Conservation (phyloP, 2,888 invertebrate genomes). For the Lamproptera curius region DNA sequence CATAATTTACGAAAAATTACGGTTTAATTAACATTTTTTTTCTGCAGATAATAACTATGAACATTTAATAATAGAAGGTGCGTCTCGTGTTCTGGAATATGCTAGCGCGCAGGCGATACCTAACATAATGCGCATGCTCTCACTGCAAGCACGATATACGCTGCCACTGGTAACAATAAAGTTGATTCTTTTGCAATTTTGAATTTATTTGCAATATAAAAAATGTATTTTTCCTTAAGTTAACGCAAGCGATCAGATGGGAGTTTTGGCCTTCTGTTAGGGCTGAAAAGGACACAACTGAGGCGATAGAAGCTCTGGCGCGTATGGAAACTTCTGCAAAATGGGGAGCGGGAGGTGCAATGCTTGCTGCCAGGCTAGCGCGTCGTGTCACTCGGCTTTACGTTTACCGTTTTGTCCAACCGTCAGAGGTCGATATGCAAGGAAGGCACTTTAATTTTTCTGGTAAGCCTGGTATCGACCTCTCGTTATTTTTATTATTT, state of each 20-base stretch:
- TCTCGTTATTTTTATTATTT: neutral
- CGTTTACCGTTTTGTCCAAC: conserved; percentile 76
- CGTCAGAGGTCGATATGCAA: conserved; percentile 60
- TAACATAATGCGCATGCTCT: conserved; percentile 66
- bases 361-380: conserved; percentile 75
- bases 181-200: too few relatives aligned
- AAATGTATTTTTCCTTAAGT: conserved; percentile 30
- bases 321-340: conserved; percentile 78
- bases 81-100: conserved; percentile 73
- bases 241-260: conserved; percentile 75
- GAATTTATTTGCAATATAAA: neutral
- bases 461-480: conserved; percentile 44
- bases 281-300: conserved; percentile 45
- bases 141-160: conserved; percentile 41
- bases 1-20: too few relatives aligned
- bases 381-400: conserved; percentile 68
- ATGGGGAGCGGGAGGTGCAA: conserved; percentile 74
- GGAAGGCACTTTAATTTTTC: conserved; percentile 69
- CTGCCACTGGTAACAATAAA: conserved; percentile 40
- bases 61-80: conserved; percentile 77
- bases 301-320: conserved; percentile 64
- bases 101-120: conserved; percentile 79
- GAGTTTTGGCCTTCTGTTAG: conserved; percentile 66
- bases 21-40: conserved; percentile 1
- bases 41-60: conserved; percentile 76